Base-by-base conservation (phyloP, 2,888 invertebrate species). In the Protodeltote pygarga region DNA sequence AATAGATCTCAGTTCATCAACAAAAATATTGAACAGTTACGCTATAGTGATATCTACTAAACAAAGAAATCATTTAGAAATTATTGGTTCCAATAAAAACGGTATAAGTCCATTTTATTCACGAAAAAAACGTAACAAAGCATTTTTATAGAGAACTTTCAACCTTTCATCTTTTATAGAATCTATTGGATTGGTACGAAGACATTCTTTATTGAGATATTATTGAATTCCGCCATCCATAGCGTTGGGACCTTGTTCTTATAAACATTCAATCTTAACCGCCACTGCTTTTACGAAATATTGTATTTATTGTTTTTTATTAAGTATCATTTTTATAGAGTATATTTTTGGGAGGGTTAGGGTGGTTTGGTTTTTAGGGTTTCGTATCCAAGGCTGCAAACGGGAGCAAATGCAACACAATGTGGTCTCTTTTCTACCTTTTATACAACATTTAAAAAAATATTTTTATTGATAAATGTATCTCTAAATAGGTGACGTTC, bases 301-400 rank as follows among this genome's bases (percentile, higher is more conserved):
- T 79, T 82, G 75, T 77, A 77, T 78, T 79, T 79, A 79, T 78
- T 74, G 75, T 75, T 79, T 73, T 79, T n/a, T n/a, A n/a, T n/a
- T n/a, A n/a, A n/a, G 70, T 77, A 81, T 83, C 77, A 79, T 77
- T 69, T 71, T 69, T 59, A 53, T 58, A 51, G 49, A 54, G 58
- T 68, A 67, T 65, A 61, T n/a, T n/a, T n/a, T n/a, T n/a, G n/a
- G n/a, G 67, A 44, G 45, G 55, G 63, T 59, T 48, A 64, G n/a
- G n/a, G n/a, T n/a, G n/a, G n/a, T n/a, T n/a, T n/a, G n/a, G n/a
- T n/a, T n/a, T n/a, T n/a, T n/a, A n/a, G n/a, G n/a, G n/a, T n/a
- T n/a, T n/a, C n/a, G n/a, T n/a, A n/a, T n/a, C n/a, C n/a, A n/a
- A n/a, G n/a, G n/a, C n/a, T n/a, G n/a, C n/a, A n/a, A n/a, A n/a